Conservation (phyloP, 1,140 invertebrate species). For the Zaprionus ornatus region DNA sequence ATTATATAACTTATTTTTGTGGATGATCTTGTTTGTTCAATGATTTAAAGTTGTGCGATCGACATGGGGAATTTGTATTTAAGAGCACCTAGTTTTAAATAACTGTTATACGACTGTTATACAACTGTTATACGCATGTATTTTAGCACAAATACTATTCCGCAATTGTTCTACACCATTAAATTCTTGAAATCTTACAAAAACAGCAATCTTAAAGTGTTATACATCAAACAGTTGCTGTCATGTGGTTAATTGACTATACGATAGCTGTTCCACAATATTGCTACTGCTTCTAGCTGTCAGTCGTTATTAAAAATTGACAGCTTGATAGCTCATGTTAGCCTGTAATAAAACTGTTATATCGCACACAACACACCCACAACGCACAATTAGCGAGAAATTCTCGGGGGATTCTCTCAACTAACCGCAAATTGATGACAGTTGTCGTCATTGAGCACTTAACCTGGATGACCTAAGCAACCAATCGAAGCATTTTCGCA, state of each 20-base stretch:
- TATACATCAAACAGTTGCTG: not conserved
- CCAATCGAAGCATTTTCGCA: conserved; percentile 28
- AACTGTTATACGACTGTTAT: conserved; percentile 18
- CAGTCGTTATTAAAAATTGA: not conserved
- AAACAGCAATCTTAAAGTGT: not conserved
- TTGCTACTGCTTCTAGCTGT: not conserved
- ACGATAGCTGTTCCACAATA: not conserved
- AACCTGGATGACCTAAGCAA: conserved; percentile 63
- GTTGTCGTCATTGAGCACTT: conserved; percentile 49
- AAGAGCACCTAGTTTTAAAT: not conserved
- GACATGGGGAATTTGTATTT: not conserved
- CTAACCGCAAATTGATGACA: conserved; percentile 15
- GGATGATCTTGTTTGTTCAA: not conserved
- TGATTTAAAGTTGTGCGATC: not conserved
- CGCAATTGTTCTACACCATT: not conserved
- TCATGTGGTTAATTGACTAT: not conserved
- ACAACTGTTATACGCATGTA: not conserved
- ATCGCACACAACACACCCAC: conserved; percentile 27
- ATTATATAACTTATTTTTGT: conserved; percentile 27
- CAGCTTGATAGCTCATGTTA: not conserved
- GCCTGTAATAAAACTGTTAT: conserved; percentile 32
- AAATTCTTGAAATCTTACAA: not conserved
- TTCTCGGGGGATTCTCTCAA: not conserved
- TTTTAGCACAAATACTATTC: conserved; percentile 3
- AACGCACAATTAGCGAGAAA: conserved; percentile 19